Conservation (phyloP, 2,797 vertebrate genomes). For the Lophotriccus pileatus region DNA sequence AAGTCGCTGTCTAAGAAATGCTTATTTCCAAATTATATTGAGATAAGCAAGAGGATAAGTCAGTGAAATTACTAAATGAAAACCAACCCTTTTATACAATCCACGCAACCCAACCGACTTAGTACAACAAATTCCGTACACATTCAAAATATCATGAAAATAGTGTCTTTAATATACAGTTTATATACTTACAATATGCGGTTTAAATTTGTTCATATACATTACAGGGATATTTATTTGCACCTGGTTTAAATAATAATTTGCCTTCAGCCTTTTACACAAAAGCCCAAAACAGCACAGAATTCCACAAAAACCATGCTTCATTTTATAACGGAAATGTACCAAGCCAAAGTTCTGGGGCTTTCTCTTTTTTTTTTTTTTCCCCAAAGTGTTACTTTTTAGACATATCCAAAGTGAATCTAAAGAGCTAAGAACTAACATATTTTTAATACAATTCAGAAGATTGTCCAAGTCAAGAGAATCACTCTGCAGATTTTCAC, state of each 20-base stretch:
- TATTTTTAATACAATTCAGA: constrained; percentile 21
- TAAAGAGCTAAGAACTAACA: constrained; percentile 52
- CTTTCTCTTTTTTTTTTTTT: background rate
- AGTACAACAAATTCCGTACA: background rate
- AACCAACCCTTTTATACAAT: background rate
- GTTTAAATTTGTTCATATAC: constrained; percentile 66
- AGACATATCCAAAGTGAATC: constrained; percentile 47
- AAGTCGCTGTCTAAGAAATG: background rate
- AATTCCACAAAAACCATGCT: constrained; percentile 61
- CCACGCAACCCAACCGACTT: background rate
- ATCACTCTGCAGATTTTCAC: constrained; percentile 21
- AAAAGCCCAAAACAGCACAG: constrained; percentile 58
- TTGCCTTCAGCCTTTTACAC: constrained; percentile 52
- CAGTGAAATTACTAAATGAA: background rate
- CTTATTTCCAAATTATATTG: background rate
- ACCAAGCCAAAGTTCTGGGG: constrained; percentile 11
- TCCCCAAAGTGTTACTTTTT: background rate
- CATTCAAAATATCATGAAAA: constrained; percentile 67
- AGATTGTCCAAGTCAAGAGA: constrained; percentile 54
- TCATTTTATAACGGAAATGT: constrained; percentile 48
- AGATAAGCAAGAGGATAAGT: background rate
- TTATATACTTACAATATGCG: constrained; percentile 60
- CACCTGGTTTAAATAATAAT: constrained; percentile 70
- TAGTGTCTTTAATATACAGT: constrained; percentile 75
- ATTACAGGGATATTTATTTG: constrained; percentile 68